Evolutionary conservation across 1,140 invertebrate genomes (phyloP).

Genomic region (Agraylea sexmaculata): DNA sequence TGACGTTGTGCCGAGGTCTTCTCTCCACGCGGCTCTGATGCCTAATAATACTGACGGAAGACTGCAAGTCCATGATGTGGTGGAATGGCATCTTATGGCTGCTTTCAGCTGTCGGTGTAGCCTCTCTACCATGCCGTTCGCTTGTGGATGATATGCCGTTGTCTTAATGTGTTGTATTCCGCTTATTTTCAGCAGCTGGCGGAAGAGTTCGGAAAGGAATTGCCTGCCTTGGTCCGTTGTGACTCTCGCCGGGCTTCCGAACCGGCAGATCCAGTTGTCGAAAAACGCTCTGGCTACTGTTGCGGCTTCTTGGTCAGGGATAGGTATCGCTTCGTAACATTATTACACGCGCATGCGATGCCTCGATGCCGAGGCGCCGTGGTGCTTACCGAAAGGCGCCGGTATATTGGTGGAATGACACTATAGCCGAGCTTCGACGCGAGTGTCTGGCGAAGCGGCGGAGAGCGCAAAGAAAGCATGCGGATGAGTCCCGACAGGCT

Average conservation of each 20-base stretch:
- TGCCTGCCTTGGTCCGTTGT: constrained; percentile 27
- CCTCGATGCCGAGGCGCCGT: no score
- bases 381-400: no score
- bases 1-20: no score
- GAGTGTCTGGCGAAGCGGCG: no score
- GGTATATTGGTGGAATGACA: no score
- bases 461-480: no score
- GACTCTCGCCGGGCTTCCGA: constrained; percentile 23
- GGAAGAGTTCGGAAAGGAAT: constrained; percentile 23
- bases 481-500: no score
- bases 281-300: no score
- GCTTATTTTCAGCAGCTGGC: constrained; percentile 12
- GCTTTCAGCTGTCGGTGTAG: constrained; percentile 30
- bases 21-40: constrained; percentile 24
- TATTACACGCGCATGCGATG: no score
- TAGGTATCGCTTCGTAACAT: no score
- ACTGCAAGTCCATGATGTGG: constrained; percentile 23
- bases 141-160: constrained; percentile 29
- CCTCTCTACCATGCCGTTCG: constrained; percentile 33
- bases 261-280: constrained; percentile 24
- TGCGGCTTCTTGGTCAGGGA: no score
- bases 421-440: no score
- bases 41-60: constrained; percentile 33
- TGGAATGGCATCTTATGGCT: constrained; percentile 24
- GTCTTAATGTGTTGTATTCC: constrained; percentile 23